Base-by-base conservation (phyloP, 1,140 invertebrate genomes). In the Scylla paramamosain region DNA sequence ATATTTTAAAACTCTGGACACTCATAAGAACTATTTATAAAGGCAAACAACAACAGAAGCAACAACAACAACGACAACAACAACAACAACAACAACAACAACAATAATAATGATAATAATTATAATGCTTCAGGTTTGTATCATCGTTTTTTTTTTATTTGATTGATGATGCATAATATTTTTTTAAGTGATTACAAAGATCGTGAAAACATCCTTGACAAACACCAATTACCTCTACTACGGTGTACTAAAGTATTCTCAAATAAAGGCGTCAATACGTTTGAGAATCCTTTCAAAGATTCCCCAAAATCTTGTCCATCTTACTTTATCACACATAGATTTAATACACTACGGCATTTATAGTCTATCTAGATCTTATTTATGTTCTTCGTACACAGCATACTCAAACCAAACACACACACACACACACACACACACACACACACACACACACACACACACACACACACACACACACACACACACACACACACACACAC, bases 381-480 rank as follows among this genome's bases (percentile, higher is more conserved):
- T n/a, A n/a, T n/a, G n/a, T n/a, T n/a, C n/a, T n/a, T n/a, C n/a
- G n/a, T n/a, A n/a, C 39, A 39, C 39, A 6, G 39, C 39, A 39
- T 2, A 39, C 10, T 4, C 2, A 87, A 16, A 87, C 32, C 16
- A 3, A 87, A 48, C 8, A 91, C 90, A 77, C 48, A 91, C 90
- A 91, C 90, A 59, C 46, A 91, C 48, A 67, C 90, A 88, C 32
- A 88, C 46, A 48, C 46, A 48, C 46, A 48, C 46, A 48, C 46
- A 48, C 46, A 48, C 46, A 48, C 46, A 84, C 83, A 84, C 83
- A 84, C 83, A 84, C 83, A 84, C 83, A 84, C 83, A 84, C 39
- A 39, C 52, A 59, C 90, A 91, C 52, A 91, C 90, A 67, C 90
- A 91, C 52, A 77, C 90, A 91, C 90, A 67, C 90, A 67, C 90